These are phyloP conservation scores for Lucinisca nassula DNA, from an alignment of 2,888 invertebrate species.

Conservation along the genomic window DNA sequence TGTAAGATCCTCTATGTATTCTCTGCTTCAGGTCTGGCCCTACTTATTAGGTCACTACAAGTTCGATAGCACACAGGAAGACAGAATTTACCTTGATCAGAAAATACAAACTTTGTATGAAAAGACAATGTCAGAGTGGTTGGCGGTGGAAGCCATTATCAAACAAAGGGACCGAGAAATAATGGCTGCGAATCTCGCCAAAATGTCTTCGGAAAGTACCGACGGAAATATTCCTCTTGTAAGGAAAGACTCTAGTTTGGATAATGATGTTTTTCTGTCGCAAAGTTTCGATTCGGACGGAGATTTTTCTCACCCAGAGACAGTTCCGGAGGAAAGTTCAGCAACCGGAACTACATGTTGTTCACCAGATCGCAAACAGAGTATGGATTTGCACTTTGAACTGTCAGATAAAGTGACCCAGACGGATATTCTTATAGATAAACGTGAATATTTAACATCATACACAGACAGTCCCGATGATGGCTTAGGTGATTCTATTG, in stretches of 20 bases:
- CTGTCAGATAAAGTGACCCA: constrained; percentile 75
- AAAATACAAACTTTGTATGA: constrained; percentile 93
- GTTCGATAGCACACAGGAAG: constrained; percentile 90
- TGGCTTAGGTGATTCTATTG: constrained; percentile 86
- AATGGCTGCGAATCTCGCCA: constrained; percentile 95
- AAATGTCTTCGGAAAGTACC: constrained; percentile 92
- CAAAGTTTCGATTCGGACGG: constrained; percentile 86
- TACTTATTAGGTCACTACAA: constrained; percentile 95
- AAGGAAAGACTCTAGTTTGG: constrained; percentile 88
- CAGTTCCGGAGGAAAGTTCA: constrained; percentile 84
- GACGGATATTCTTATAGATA: constrained; percentile 70
- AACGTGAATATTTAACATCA: constrained; percentile 71
- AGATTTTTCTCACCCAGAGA: constrained; percentile 83
- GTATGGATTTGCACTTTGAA: constrained; percentile 79
- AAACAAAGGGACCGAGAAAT: constrained; percentile 89
- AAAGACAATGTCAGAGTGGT: constrained; percentile 97
- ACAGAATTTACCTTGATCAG: constrained; percentile 82
- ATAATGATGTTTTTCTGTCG: constrained; percentile 89
- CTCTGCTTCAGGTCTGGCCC: constrained; percentile 95
- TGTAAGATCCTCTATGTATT: no score
- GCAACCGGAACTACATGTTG: constrained; percentile 82
- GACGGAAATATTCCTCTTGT: constrained; percentile 86
- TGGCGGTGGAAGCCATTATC: constrained; percentile 97
- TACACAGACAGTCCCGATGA: constrained; percentile 86
- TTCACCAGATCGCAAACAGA: constrained; percentile 82